Percentiles rank a stretch among this genome's conserved stretches.
These are phyloP conservation scores for Manis crassicaudata DNA, from an alignment of 2,797 vertebrate genomes.

Conservation along the genomic window DNA sequence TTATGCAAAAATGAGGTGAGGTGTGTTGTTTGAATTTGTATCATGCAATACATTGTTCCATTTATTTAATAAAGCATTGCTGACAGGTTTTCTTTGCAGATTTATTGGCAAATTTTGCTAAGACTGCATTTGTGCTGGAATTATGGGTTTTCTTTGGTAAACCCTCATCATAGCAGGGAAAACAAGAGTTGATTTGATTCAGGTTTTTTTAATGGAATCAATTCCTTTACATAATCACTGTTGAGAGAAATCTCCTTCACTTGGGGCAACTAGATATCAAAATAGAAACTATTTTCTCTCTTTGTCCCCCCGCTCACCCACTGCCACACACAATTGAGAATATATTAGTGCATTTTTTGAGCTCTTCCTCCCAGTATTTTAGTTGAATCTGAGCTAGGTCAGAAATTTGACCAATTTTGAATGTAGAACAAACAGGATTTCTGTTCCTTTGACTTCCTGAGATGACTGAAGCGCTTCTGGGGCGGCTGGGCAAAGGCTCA, in stretches of 20 bases:
- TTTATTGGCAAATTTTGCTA: conserved; percentile 87
- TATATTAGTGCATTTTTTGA: neutral
- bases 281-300: neutral
- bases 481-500: neutral
- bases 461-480: neutral
- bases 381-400: conserved; percentile 1
- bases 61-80: conserved; percentile 85
- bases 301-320: neutral
- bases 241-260: conserved; percentile 70
- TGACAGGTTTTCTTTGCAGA: conserved; percentile 85
- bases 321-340: neutral
- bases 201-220: conserved; percentile 82
- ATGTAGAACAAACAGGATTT: neutral
- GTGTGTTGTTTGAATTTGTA: conserved; percentile 28
- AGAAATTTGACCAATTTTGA: neutral
- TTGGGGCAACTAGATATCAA: neutral
- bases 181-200: conserved; percentile 84
- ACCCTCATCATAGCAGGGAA: conserved; percentile 81
- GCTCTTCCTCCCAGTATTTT: neutral
- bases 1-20: conserved; percentile 18
- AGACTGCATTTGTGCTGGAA: conserved; percentile 83
- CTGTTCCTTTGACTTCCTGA: neutral
- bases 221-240: conserved; percentile 78
- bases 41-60: conserved; percentile 77
- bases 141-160: conserved; percentile 83